These are phyloP conservation scores for rat (Rattus norvegicus) DNA, from an alignment of 2,113 vertebrate species.

Conservation along the genomic window GRCr8 NC_086022.1:8065001-8065500, in stretches of 20 bases:
- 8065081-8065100: not conserved
- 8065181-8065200: not conserved
- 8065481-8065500: not conserved
- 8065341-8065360: no score
- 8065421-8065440: not conserved
- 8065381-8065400: not conserved
- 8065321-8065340: not conserved
- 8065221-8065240: fast-evolving
- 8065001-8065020: not conserved
- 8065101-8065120: not conserved
- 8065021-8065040: not conserved
- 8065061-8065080: no score
- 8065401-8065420: not conserved
- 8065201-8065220: not conserved
- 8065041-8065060: not conserved
- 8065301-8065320: not conserved
- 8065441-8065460: not conserved
- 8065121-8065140: not conserved
- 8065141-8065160: not conserved
- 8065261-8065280: not conserved
- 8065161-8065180: no score
- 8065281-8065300: not conserved
- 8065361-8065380: not conserved
- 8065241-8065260: not conserved
- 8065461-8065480: not conserved